Percentiles rank a stretch among this genome's conserved stretches.
phyloP scores from a whole-genome alignment of 2,113 vertebrate genomes.

The Thunnus thynnus region DNA sequence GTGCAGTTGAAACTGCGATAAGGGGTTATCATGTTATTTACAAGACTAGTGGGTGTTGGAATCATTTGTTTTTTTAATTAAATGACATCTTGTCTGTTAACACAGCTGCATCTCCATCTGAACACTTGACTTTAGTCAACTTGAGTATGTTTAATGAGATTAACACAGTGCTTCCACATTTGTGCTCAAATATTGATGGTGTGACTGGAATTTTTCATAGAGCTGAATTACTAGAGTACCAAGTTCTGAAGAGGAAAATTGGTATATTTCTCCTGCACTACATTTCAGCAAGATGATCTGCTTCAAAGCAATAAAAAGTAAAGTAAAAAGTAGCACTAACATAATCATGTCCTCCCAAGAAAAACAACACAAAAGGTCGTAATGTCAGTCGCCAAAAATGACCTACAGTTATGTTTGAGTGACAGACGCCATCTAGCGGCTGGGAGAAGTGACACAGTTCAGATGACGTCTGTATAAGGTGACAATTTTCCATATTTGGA shows the following conservation, averaged over 20 bases:
- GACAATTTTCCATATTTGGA: too few species aligned
- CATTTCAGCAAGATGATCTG: background rate
- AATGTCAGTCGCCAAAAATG: too few species aligned
- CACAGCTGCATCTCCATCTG: slow-evolving; percentile 7
- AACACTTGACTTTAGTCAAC: background rate
- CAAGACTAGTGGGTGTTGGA: too few species aligned
- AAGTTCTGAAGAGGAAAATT: background rate
- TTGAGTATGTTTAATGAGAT: background rate
- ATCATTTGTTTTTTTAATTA: background rate
- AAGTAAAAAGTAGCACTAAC: background rate
- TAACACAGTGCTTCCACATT: background rate
- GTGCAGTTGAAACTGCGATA: too few species aligned
- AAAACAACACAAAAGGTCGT: too few species aligned
- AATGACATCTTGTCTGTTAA: background rate
- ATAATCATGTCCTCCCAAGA: background rate
- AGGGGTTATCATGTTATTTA: too few species aligned
- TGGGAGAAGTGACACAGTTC: too few species aligned
- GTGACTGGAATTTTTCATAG: background rate
- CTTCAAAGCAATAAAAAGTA: background rate
- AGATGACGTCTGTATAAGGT: too few species aligned
- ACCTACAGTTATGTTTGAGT: too few species aligned
- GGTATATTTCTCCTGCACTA: background rate
- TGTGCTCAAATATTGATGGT: slow-evolving; percentile 2
- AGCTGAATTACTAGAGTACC: background rate
- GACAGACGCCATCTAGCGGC: too few species aligned